Evolutionary conservation across 2,113 vertebrate species (phyloP).

Genomic region (Peromyscus polionotus): DNA sequence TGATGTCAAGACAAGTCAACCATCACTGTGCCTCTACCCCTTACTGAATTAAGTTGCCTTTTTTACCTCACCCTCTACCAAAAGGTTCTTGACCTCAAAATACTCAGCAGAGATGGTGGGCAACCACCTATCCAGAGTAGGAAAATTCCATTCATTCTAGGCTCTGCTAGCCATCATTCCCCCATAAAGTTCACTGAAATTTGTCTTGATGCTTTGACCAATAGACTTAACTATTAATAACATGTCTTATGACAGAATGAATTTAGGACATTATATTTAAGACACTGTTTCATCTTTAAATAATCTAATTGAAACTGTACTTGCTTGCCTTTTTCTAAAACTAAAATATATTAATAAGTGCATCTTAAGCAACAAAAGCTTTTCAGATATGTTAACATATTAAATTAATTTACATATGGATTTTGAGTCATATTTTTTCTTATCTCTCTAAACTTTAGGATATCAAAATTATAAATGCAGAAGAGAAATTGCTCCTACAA

Average conservation of each 20-base stretch:
- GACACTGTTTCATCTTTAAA: neutral
- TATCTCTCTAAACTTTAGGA: neutral
- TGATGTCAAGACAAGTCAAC: neutral
- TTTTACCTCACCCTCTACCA: neutral
- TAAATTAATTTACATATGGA: conserved; percentile 30
- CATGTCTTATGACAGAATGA: neutral
- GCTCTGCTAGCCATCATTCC: neutral
- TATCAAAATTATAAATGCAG: neutral
- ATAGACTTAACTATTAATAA: neutral
- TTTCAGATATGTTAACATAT: conserved; percentile 3
- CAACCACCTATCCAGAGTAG: neutral
- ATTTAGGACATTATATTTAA: neutral
- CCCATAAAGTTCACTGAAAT: neutral
- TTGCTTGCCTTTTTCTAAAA: conserved; percentile 18
- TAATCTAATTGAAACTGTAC: neutral
- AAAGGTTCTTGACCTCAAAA: neutral
- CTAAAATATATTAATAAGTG: conserved; percentile 15
- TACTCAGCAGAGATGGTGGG: neutral
- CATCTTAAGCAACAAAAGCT: neutral
- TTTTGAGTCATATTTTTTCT: neutral
- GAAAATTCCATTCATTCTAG: neutral
- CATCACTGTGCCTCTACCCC: neutral
- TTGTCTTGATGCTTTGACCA: neutral
- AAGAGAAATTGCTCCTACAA: conserved; percentile 1
- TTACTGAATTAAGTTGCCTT: neutral